Evolutionary conservation across 2,888 invertebrate genomes (phyloP), one percentile per base, ranked within the genome.

Genomic region (Drosophila affinis): DNA sequence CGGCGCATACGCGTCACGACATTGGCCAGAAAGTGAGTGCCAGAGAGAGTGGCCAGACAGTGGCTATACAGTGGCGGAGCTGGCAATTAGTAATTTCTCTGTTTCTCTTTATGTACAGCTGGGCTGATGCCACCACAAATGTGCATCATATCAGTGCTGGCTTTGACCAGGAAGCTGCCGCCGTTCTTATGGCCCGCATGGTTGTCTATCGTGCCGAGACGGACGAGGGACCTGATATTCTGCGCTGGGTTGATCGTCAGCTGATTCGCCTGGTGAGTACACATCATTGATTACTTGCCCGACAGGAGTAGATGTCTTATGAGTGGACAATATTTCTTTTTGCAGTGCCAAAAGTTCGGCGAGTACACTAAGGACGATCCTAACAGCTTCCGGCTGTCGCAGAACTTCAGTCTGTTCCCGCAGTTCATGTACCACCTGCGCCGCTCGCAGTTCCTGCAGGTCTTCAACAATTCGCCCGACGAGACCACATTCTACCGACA

Each of bases 391-490:
- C 94, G 98, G 57, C 94, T 99, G 70, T 95, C 97, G 3, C 99
- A 99, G 91, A 99, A 98, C 93, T 99, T 99, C 93, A 98, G 98
- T 69, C 93, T 99, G 67, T 99, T 99, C 93, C 99, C 99, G 49
- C 99, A 99, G 93, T 99, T 99, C 93, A 99, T 99, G 99, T 99
- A 99, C 93, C 99, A 99, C 91, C 93, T 99, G 88, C 94, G 99
- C 49, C 95, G 99, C 79, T 99, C 99, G 29, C 99, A 99, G 93
- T 99, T 99, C 93, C 94, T 99, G 77, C 99, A 99, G 94, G 99
- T 99, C 52, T 99, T 99, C 93, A 99, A 99, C 93, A 99, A 99
- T 94, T 99, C 98, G 47, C 99, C 99, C 0, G 99, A 99, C 92
- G 99, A 99, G 93, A 99, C 99, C 14, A 98, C 98, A 24, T 99